These are phyloP conservation scores for Oplegnathus fasciatus DNA, from an alignment of 2,113 vertebrate genomes.

Conservation along the genomic window DNA sequence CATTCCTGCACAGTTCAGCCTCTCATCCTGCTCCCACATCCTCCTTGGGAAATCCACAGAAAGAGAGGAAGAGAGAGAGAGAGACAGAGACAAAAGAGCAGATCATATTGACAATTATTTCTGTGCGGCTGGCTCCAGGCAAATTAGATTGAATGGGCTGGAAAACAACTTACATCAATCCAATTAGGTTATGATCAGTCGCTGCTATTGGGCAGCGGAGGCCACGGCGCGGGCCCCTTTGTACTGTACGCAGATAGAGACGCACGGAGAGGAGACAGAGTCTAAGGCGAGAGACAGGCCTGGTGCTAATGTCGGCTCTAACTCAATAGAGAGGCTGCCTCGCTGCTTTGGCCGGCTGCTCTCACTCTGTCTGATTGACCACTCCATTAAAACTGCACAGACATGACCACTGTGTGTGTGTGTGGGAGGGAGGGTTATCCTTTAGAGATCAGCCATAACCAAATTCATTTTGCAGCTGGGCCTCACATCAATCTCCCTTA, in stretches of 20 bases:
- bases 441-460: slow-evolving; percentile 38
- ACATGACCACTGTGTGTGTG: slow-evolving; percentile 48
- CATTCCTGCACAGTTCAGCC: slow-evolving; percentile 57
- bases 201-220: slow-evolving; percentile 40
- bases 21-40: slow-evolving; percentile 36
- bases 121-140: slow-evolving; percentile 73
- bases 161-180: slow-evolving; percentile 76
- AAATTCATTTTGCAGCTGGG: slow-evolving; percentile 48
- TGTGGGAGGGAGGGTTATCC: slow-evolving; percentile 6
- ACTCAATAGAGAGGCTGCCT: slow-evolving; percentile 68
- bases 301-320: slow-evolving; percentile 71
- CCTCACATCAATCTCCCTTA: slow-evolving; percentile 36
- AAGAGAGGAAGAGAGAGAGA: neutral
- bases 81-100: slow-evolving; percentile 17
- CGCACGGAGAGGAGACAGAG: slow-evolving; percentile 29
- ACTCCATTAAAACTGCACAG: slow-evolving; percentile 60
- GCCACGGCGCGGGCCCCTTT: slow-evolving; percentile 12
- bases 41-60: slow-evolving; percentile 27
- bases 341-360: slow-evolving; percentile 32
- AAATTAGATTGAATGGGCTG: slow-evolving; percentile 76
- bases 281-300: slow-evolving; percentile 62
- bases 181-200: slow-evolving; percentile 72
- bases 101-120: slow-evolving; percentile 70
- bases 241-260: slow-evolving; percentile 39
- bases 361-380: slow-evolving; percentile 61